These are phyloP conservation scores for Parapristionchus giblindavisi DNA, from an alignment of 2,888 invertebrate species.

Conservation along the genomic window DNA sequence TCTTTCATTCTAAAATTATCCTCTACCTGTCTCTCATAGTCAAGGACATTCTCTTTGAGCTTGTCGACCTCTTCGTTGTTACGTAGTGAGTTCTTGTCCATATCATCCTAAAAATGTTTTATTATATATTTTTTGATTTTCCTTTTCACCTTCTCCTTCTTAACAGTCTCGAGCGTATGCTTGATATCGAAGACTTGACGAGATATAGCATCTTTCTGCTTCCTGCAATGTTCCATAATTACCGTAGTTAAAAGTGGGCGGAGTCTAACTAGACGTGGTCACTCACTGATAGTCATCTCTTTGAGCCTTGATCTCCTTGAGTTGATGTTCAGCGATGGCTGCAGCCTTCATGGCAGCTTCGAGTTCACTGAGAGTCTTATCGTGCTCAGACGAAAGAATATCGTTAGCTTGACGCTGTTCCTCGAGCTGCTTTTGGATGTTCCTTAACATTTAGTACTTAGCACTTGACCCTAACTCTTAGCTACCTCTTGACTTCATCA, in stretches of 20 bases:
- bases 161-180: constrained; percentile 60
- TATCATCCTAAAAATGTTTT: constrained; percentile 40
- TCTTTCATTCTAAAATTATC: background rate
- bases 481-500: constrained; percentile 48
- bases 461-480: background rate
- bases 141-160: constrained; percentile 45
- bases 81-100: constrained; percentile 50
- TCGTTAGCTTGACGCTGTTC: constrained; percentile 57
- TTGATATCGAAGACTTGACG: constrained; percentile 62
- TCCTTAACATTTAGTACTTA: constrained; percentile 39
- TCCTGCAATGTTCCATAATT: constrained; percentile 43
- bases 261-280: background rate
- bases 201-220: constrained; percentile 64
- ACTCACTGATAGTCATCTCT: constrained; percentile 63
- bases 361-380: constrained; percentile 51
- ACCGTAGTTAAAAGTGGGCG: background rate
- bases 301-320: constrained; percentile 65
- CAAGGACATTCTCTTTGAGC: constrained; percentile 57
- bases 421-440: constrained; percentile 58
- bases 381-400: constrained; percentile 54
- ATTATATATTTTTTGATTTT: background rate
- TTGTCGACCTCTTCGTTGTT: constrained; percentile 65
- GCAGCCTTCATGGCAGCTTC: constrained; percentile 54
- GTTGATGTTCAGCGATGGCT: constrained; percentile 60
- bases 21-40: constrained; percentile 59